These are phyloP conservation scores for Aphelocoma californica DNA, from an alignment of 2,797 vertebrate species.

Conservation along the genomic window DNA sequence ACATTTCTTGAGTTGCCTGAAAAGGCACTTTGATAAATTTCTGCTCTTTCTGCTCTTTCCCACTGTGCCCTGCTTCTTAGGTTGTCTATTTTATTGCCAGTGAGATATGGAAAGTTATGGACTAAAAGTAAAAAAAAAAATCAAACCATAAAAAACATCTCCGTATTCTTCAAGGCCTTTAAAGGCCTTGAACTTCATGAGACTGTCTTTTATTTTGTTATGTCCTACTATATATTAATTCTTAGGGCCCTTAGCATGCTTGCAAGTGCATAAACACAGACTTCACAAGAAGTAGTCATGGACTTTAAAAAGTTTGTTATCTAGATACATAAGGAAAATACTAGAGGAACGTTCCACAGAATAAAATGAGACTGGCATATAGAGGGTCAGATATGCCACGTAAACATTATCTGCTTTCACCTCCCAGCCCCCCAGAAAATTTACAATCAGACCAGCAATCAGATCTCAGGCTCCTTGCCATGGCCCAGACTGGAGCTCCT, in stretches of 20 bases:
- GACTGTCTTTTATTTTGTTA: neutral
- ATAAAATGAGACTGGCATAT: neutral
- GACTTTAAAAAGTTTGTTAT: neutral
- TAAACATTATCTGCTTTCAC: neutral
- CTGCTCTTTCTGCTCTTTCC: neutral
- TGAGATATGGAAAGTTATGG: neutral
- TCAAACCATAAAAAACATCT: neutral
- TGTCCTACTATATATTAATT: neutral
- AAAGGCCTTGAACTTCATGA: neutral
- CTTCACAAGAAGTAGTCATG: neutral
- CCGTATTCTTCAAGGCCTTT: neutral
- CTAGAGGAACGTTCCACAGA: neutral
- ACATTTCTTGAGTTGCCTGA: neutral
- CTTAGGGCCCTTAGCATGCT: neutral
- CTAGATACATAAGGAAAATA: neutral
- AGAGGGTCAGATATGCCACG: accelerated
- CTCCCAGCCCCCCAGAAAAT: neutral
- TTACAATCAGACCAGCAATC: neutral
- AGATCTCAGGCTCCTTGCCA: neutral
- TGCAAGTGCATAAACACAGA: neutral
- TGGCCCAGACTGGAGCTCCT: neutral
- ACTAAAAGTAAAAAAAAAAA: neutral
- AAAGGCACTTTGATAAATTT: neutral
- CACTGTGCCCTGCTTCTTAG: neutral
- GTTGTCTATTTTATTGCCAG: neutral